A percentile compares a stretch with the other conserved stretches of the same genome.
Evolutionary conservation across 2,113 vertebrate genomes (phyloP).

Genomic region (Columba livia): DNA sequence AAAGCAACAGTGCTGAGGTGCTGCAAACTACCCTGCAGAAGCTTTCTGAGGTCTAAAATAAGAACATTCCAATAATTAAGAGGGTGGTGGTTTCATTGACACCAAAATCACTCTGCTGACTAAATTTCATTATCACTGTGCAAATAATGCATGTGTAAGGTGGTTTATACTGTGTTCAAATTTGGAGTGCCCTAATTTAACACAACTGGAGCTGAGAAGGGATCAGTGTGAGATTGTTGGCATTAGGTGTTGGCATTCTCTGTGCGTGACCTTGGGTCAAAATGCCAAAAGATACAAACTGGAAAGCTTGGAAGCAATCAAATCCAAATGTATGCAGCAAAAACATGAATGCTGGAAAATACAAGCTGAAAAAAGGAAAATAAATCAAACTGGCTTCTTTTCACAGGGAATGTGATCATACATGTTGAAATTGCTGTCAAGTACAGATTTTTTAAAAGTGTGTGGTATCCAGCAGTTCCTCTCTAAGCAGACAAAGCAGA

Average conservation of each 20-base stretch:
- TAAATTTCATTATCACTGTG: neutral
- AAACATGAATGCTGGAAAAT: neutral
- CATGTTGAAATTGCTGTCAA: neutral
- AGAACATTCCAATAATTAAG: neutral
- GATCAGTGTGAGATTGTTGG: neutral
- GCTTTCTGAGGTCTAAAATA: neutral
- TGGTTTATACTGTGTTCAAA: neutral
- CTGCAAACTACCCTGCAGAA: neutral
- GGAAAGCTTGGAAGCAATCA: neutral
- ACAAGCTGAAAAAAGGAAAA: neutral
- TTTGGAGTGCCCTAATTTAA: neutral
- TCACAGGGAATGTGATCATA: neutral
- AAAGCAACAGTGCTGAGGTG: neutral
- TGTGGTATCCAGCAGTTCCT: neutral
- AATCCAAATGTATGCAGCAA: neutral
- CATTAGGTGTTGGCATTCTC: neutral
- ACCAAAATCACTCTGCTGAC: neutral
- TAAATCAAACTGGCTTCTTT: neutral
- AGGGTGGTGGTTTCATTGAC: neutral
- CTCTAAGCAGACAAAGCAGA: neutral
- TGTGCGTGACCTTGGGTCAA: accelerated
- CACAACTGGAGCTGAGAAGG: neutral
- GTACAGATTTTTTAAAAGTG: neutral
- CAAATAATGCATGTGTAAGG: neutral
- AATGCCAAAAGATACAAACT: neutral